Conservation (phyloP, 1,140 invertebrate species). For the Harlomillsia oculata region DNA sequence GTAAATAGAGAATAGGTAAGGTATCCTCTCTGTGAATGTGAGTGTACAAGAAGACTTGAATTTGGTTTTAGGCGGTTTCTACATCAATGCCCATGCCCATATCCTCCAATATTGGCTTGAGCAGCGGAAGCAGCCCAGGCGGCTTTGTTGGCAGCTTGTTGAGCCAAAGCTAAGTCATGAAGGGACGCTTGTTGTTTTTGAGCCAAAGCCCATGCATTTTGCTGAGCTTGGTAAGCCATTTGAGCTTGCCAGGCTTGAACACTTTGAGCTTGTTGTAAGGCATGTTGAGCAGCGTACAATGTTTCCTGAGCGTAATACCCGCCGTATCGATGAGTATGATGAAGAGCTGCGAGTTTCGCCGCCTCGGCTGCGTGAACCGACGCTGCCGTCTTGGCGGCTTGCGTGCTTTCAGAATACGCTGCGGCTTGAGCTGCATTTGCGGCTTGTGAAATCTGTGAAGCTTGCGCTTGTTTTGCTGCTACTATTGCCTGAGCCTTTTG, state of each 20-base stretch:
- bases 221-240: slow-evolving; percentile 25
- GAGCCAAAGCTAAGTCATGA: slow-evolving; percentile 17
- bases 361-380: slow-evolving; percentile 24
- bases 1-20: too few species aligned
- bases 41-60: too few species aligned
- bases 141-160: slow-evolving; percentile 21
- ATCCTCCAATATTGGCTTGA: slow-evolving; percentile 19
- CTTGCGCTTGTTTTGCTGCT: slow-evolving; percentile 28
- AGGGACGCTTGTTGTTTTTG: slow-evolving; percentile 18
- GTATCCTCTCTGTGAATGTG: too few species aligned
- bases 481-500: slow-evolving; percentile 25
- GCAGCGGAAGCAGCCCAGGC: slow-evolving; percentile 20
- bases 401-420: slow-evolving; percentile 24
- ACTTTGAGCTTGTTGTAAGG: slow-evolving; percentile 9
- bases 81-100: slow-evolving; percentile 15
- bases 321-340: slow-evolving; percentile 13
- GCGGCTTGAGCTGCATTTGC: slow-evolving; percentile 30
- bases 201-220: slow-evolving; percentile 20
- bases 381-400: slow-evolving; percentile 16
- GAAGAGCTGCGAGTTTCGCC: slow-evolving; percentile 5
- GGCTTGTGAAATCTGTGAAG: slow-evolving; percentile 9
- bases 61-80: too few species aligned
- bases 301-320: slow-evolving; percentile 16
- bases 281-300: slow-evolving; percentile 15
- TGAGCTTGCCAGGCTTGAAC: slow-evolving; percentile 18